Percentiles rank a stretch among this genome's conserved stretches.
phyloP scores from a whole-genome alignment of 2,797 vertebrate species.

The Garrulus glandarius region DNA sequence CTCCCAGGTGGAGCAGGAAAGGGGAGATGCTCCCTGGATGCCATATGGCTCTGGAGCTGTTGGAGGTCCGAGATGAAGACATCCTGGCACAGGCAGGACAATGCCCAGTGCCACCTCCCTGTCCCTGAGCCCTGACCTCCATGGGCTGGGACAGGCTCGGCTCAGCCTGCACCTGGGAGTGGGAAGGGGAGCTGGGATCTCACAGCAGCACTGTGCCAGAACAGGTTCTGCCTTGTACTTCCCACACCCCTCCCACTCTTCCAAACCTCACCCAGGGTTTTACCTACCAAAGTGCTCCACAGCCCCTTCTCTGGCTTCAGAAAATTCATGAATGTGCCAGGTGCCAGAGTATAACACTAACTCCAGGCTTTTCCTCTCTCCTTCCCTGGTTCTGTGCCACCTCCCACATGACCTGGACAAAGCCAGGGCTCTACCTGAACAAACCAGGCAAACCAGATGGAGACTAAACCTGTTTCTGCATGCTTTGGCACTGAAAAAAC shows the following conservation, averaged over 20 bases:
- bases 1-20: not conserved
- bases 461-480: not conserved
- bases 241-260: not conserved
- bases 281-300: not conserved
- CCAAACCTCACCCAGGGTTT: not conserved
- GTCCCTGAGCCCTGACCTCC: not conserved
- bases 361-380: not conserved
- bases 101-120: not conserved
- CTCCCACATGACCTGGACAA: not conserved
- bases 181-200: not conserved
- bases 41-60: accelerated
- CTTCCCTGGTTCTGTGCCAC: not conserved
- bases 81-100: not conserved
- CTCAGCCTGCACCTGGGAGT: not conserved
- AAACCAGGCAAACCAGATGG: not conserved
- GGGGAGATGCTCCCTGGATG: not conserved
- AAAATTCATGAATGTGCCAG: not conserved
- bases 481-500: not conserved
- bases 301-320: not conserved
- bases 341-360: not conserved
- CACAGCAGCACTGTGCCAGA: not conserved
- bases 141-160: accelerated
- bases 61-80: accelerated
- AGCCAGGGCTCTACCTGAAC: not conserved
- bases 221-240: not conserved